phyloP scores from a whole-genome alignment of 2,888 invertebrate genomes.

The Seira sanloemensis region DNA sequence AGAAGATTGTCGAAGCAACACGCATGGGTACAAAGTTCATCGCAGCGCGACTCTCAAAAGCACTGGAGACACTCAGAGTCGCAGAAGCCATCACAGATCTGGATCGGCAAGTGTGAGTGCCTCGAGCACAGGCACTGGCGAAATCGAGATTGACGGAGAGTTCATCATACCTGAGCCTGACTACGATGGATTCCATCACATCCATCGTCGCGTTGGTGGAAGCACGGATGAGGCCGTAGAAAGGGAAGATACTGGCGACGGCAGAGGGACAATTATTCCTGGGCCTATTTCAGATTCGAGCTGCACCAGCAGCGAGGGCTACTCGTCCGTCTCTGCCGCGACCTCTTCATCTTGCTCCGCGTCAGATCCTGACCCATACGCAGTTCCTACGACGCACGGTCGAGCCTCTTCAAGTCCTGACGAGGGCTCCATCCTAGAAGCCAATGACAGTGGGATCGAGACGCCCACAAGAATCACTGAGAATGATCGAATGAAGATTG shows the following conservation, averaged over 20 bases:
- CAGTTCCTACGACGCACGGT: constrained; percentile 51
- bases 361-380: constrained; percentile 64
- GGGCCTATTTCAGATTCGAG: constrained; percentile 67
- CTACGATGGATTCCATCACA: constrained; percentile 68
- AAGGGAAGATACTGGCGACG: constrained; percentile 13
- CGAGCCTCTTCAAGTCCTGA: constrained; percentile 52
- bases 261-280: constrained; percentile 59
- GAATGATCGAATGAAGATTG: constrained; percentile 82
- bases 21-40: constrained; percentile 39
- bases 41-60: constrained; percentile 64
- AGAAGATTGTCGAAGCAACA: constrained; percentile 1
- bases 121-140: constrained; percentile 61
- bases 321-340: constrained; percentile 64
- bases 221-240: neutral
- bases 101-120: constrained; percentile 65
- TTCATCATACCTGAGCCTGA: constrained; percentile 73
- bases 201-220: constrained; percentile 46
- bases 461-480: constrained; percentile 76
- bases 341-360: constrained; percentile 55
- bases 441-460: constrained; percentile 62
- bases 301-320: constrained; percentile 67
- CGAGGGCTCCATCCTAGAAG: constrained; percentile 58
- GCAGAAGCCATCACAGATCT: constrained; percentile 57
- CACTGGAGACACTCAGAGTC: constrained; percentile 22
- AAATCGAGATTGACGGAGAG: constrained; percentile 65